Percentiles rank a stretch among this genome's conserved stretches.
Evolutionary conservation across 2,113 vertebrate species (phyloP).

Genomic region (Podocnemis expansa): DNA sequence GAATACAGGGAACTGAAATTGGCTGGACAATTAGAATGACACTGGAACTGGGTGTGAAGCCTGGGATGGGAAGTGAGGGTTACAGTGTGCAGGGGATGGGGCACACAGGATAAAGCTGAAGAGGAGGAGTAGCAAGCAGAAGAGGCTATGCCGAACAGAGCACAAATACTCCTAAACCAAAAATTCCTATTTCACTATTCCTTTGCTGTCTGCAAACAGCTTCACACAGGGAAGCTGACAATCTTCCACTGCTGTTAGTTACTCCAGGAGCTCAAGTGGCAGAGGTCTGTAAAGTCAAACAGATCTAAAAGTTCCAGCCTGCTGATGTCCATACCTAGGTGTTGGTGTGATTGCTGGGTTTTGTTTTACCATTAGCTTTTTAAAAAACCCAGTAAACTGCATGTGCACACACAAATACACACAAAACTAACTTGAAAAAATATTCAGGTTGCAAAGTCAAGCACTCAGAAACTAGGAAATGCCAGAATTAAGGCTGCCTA

Average conservation of each 20-base stretch:
- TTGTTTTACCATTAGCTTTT: not conserved
- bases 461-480: not conserved
- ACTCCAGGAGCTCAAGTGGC: not conserved
- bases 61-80: not conserved
- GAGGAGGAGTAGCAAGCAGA: not conserved
- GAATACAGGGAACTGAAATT: not conserved
- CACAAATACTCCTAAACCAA: not conserved
- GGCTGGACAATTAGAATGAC: too few species aligned
- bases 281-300: not conserved
- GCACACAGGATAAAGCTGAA: not conserved
- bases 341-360: not conserved
- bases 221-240: not conserved
- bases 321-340: not conserved
- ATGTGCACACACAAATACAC: not conserved
- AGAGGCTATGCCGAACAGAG: not conserved
- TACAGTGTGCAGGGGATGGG: not conserved
- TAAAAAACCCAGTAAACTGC: not conserved
- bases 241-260: not conserved
- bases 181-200: not conserved
- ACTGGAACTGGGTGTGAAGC: not conserved
- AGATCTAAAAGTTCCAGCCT: not conserved
- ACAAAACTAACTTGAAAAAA: not conserved
- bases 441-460: not conserved
- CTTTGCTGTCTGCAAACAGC: not conserved
- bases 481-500: not conserved